These are phyloP conservation scores for Elephantulus edwardii DNA, from an alignment of 2,113 vertebrate genomes.

Conservation along the genomic window DNA sequence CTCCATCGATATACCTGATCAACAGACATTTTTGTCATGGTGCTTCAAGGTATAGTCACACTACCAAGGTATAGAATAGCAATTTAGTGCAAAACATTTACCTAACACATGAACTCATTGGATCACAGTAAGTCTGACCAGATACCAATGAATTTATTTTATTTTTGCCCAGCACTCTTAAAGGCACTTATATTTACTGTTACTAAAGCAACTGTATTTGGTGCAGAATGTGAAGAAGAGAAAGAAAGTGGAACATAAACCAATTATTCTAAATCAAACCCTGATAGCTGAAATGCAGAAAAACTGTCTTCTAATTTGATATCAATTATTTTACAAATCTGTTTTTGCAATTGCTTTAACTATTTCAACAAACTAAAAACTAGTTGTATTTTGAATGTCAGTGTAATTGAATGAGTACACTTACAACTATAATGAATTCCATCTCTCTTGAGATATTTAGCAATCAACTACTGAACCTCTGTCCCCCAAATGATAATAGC, in stretches of 20 bases:
- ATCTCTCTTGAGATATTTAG: constrained; percentile 27
- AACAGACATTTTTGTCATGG: neutral
- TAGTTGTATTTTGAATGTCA: constrained; percentile 26
- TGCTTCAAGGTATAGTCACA: neutral
- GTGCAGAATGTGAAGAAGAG: neutral
- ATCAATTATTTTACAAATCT: neutral
- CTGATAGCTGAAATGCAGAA: constrained; percentile 1
- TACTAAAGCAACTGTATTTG: neutral
- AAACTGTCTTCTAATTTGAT: neutral
- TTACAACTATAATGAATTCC: constrained; percentile 14
- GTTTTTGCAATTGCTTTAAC: constrained; percentile 12
- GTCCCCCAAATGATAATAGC: constrained; percentile 15
- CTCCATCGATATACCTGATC: neutral
- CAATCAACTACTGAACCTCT: neutral
- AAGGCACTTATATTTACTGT: neutral
- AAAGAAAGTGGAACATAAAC: neutral
- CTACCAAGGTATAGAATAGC: neutral
- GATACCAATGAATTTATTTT: neutral
- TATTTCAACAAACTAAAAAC: constrained; percentile 39
- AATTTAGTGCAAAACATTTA: neutral
- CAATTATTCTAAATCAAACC: neutral
- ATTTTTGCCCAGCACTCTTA: neutral
- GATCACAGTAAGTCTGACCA: neutral
- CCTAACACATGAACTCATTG: neutral
- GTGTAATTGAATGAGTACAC: constrained; percentile 3